Percentiles rank a stretch among this genome's conserved stretches.
These are phyloP conservation scores for Catagonus wagneri DNA, from an alignment of 2,113 vertebrate species.

Conservation along the genomic window DNA sequence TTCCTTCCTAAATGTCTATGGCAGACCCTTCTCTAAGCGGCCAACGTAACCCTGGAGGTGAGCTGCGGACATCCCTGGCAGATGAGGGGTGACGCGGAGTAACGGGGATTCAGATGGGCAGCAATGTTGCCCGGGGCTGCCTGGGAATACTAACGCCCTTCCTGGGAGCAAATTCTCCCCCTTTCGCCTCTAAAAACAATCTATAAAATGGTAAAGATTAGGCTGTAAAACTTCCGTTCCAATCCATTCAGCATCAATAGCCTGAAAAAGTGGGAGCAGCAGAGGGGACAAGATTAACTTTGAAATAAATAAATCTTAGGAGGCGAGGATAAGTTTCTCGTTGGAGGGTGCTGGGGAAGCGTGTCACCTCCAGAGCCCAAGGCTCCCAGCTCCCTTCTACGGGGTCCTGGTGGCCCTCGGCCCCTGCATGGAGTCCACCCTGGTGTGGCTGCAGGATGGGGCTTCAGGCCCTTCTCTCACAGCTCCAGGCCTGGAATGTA, in stretches of 20 bases:
- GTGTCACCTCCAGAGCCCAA: neutral
- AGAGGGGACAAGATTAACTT: conserved; percentile 74
- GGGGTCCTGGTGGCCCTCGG: neutral
- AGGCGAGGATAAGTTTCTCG: conserved; percentile 27
- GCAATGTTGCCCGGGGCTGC: conserved; percentile 19
- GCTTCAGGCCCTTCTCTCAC: neutral
- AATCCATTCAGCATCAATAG: conserved; percentile 86
- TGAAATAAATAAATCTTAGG: conserved; percentile 76
- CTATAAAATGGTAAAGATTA: conserved; percentile 86
- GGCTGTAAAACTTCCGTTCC: conserved; percentile 85
- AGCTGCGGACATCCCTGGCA: no score
- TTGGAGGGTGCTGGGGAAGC: neutral
- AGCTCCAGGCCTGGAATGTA: conserved; percentile 19
- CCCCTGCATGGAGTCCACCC: neutral
- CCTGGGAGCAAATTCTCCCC: conserved; percentile 58
- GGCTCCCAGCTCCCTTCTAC: neutral
- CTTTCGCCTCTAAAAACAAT: conserved; percentile 78
- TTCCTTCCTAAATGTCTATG: conserved; percentile 75
- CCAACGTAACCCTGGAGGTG: no score
- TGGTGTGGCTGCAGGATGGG: neutral
- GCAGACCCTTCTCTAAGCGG: conserved; percentile 62
- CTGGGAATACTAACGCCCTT: conserved; percentile 33
- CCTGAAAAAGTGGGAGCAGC: conserved; percentile 85
- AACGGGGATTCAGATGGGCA: conserved; percentile 78
- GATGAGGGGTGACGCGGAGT: neutral